These are phyloP conservation scores for Ramazzottius varieornatus DNA, from an alignment of 2,888 invertebrate genomes.

Conservation along the genomic window DNA sequence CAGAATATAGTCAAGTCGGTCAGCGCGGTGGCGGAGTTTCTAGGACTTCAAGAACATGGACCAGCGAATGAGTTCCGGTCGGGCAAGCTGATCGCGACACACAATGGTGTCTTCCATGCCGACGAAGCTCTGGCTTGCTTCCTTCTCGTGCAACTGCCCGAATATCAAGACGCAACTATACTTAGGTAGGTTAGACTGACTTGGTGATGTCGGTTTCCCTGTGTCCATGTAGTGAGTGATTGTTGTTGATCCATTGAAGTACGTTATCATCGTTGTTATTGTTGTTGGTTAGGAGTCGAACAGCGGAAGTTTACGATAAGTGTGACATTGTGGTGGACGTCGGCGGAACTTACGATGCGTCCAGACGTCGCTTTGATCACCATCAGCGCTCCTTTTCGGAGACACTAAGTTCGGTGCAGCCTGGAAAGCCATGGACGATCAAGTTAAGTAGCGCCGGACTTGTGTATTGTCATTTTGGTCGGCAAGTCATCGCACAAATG, in stretches of 20 bases:
- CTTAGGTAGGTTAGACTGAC: slow-evolving; percentile 29
- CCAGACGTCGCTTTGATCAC: slow-evolving; percentile 57
- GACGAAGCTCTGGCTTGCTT: slow-evolving; percentile 83
- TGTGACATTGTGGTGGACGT: slow-evolving; percentile 91
- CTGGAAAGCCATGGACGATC: slow-evolving; percentile 26
- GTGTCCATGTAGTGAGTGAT: not conserved
- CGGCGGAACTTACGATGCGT: slow-evolving; percentile 54
- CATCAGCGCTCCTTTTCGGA: slow-evolving; percentile 55
- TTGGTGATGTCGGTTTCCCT: not conserved
- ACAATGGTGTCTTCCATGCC: slow-evolving; percentile 60
- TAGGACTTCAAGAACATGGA: too few relatives aligned
- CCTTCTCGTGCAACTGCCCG: slow-evolving; percentile 52
- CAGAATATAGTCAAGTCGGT: too few relatives aligned
- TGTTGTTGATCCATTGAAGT: not conserved
- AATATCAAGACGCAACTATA: slow-evolving; percentile 52
- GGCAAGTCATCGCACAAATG: slow-evolving; percentile 38
- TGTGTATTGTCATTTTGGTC: slow-evolving; percentile 64
- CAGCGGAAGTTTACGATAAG: slow-evolving; percentile 33
- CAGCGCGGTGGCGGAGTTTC: too few relatives aligned
- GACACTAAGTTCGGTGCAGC: slow-evolving; percentile 36
- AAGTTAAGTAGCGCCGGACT: slow-evolving; percentile 85
- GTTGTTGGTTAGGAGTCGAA: slow-evolving; percentile 28
- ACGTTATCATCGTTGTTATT: slow-evolving; percentile 5
- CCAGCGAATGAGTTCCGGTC: too few relatives aligned
- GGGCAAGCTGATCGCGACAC: slow-evolving; percentile 34